Evolutionary conservation across 2,797 vertebrate genomes (phyloP).

Genomic region (Platalea minor): DNA sequence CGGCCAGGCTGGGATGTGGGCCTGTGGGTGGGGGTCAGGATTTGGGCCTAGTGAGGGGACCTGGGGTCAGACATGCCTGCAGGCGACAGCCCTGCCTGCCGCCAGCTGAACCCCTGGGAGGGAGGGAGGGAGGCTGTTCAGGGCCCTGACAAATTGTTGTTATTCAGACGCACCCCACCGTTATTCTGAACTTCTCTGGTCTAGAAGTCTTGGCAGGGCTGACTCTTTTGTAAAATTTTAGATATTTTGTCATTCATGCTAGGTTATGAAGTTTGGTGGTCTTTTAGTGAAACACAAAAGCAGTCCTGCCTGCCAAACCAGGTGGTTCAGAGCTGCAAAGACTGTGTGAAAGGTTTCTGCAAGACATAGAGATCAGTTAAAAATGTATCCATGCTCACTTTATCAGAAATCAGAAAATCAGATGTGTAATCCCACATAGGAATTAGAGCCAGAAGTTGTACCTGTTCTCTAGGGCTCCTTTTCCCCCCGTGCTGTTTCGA

Average conservation of each 20-base stretch:
- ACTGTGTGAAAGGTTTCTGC: background rate
- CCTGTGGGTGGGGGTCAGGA: fast-evolving
- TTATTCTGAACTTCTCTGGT: background rate
- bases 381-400: background rate
- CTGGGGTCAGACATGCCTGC: background rate
- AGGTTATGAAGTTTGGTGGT: background rate
- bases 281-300: background rate
- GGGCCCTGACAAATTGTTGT: background rate
- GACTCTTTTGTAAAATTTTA: background rate
- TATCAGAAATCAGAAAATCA: background rate
- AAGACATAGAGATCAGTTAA: background rate
- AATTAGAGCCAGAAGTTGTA: background rate
- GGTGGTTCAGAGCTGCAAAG: background rate
- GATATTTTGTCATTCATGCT: background rate
- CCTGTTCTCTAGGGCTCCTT: background rate
- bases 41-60: background rate
- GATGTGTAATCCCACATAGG: fast-evolving
- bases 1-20: background rate
- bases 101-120: background rate
- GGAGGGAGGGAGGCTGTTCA: background rate
- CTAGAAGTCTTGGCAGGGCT: background rate
- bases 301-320: background rate
- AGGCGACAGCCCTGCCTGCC: fast-evolving
- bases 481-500: background rate
- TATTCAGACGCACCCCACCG: background rate